phyloP scores from a whole-genome alignment of 1,140 invertebrate genomes.

The Psilanteris sp. region DNA sequence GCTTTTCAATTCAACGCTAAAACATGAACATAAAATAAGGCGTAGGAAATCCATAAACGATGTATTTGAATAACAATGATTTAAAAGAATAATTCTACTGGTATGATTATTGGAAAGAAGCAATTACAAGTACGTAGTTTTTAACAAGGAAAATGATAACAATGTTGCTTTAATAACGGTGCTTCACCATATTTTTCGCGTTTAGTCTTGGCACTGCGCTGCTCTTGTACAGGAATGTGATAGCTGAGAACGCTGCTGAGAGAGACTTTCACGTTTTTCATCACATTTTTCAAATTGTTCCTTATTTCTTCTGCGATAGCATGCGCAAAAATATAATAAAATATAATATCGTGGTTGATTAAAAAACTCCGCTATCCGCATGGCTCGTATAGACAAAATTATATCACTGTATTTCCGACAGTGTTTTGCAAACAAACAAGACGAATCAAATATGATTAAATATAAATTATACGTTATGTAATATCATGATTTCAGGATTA shows the following conservation, averaged over 20 bases:
- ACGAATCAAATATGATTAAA: too few relatives aligned
- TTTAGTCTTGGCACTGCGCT: constrained; percentile 71
- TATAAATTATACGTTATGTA: too few relatives aligned
- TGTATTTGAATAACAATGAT: too few relatives aligned
- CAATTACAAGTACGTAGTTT: too few relatives aligned
- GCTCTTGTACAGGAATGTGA: constrained; percentile 73
- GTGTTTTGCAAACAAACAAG: too few relatives aligned
- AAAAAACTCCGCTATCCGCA: background rate
- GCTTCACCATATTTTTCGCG: constrained; percentile 74
- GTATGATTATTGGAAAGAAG: too few relatives aligned
- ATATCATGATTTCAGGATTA: too few relatives aligned
- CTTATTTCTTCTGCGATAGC: constrained; percentile 62
- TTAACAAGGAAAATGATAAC: constrained; percentile 3
- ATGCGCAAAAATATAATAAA: constrained; percentile 48
- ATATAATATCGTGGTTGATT: constrained; percentile 13
- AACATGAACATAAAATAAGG: too few relatives aligned
- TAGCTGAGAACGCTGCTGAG: constrained; percentile 77
- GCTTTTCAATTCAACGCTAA: too few relatives aligned
- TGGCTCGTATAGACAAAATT: background rate
- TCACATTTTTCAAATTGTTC: constrained; percentile 62
- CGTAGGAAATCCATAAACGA: too few relatives aligned
- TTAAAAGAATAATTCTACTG: too few relatives aligned
- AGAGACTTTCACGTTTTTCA: constrained; percentile 78
- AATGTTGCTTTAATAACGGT: constrained; percentile 30
- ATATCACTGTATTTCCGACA: background rate